These are phyloP conservation scores for Nicator chloris DNA, from an alignment of 2,113 vertebrate species.

Conservation along the genomic window DNA sequence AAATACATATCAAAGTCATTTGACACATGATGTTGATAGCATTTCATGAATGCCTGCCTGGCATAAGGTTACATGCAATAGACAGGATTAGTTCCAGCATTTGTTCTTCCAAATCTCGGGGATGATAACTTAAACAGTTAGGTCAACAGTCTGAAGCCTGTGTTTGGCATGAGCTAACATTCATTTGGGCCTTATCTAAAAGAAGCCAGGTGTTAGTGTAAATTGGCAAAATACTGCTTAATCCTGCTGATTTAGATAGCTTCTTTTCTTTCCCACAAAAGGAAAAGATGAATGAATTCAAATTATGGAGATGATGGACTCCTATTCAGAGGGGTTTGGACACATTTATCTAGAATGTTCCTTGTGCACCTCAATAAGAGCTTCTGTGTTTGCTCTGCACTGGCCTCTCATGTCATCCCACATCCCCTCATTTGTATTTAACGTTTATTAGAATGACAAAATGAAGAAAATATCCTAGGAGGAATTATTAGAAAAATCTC, in stretches of 20 bases:
- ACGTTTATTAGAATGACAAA: background rate
- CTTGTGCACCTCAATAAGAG: background rate
- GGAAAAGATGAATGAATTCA: conserved; percentile 17
- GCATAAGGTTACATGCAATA: conserved; percentile 15
- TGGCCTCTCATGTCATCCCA: background rate
- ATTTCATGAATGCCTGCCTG: conserved; percentile 18
- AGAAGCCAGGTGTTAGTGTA: conserved; percentile 47
- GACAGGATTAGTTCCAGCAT: conserved; percentile 25
- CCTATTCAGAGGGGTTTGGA: background rate
- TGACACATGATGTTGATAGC: background rate
- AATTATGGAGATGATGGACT: background rate
- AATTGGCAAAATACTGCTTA: conserved; percentile 50
- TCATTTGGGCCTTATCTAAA: conserved; percentile 50
- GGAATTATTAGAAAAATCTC: background rate
- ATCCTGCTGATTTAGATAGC: conserved; percentile 30
- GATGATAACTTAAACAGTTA: conserved; percentile 25
- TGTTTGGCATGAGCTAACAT: conserved; percentile 1
- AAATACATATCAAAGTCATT: background rate
- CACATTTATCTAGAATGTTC: background rate
- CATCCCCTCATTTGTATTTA: background rate
- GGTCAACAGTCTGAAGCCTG: conserved; percentile 48
- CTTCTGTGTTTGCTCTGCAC: background rate
- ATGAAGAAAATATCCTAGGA: background rate
- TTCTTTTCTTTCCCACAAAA: conserved; percentile 18
- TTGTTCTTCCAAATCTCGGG: conserved; percentile 36